phyloP scores from a whole-genome alignment of 2,888 invertebrate genomes.

The Neoaliturus tenellus region DNA sequence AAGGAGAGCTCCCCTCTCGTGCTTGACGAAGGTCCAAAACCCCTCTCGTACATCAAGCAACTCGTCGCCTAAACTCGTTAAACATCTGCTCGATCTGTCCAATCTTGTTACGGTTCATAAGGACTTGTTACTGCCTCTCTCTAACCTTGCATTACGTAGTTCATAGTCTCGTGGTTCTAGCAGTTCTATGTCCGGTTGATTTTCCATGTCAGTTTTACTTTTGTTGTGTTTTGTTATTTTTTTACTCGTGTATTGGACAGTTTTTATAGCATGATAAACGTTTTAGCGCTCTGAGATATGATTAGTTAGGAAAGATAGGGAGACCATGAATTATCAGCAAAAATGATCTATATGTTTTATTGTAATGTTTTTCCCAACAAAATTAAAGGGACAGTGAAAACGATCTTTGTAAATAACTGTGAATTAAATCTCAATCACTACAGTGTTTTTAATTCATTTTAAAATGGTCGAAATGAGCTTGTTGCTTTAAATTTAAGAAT shows the following conservation, averaged over 20 bases:
- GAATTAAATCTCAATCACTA: too few species aligned
- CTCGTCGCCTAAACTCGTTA: slow-evolving; percentile 15
- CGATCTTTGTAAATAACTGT: too few species aligned
- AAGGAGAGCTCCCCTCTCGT: slow-evolving; percentile 71
- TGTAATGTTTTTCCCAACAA: too few species aligned
- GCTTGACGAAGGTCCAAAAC: slow-evolving; percentile 70
- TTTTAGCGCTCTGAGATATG: too few species aligned
- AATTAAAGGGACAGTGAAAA: too few species aligned
- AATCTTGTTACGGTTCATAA: neutral
- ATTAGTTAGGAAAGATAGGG: too few species aligned
- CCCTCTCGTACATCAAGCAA: slow-evolving; percentile 70
- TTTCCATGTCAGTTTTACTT: neutral
- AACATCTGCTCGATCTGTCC: neutral
- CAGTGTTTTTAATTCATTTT: too few species aligned
- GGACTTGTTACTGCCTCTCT: neutral
- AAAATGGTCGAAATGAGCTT: too few species aligned
- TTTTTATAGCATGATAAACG: neutral
- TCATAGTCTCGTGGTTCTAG: slow-evolving; percentile 7
- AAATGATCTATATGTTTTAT: too few species aligned
- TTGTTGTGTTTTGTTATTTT: neutral
- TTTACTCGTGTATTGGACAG: neutral
- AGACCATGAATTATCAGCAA: too few species aligned
- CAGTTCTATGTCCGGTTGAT: neutral
- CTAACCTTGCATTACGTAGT: slow-evolving; percentile 2
- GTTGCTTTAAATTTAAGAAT: too few species aligned